Base-by-base conservation (phyloP, 2,113 vertebrate species). In the Neoarius graeffei region DNA sequence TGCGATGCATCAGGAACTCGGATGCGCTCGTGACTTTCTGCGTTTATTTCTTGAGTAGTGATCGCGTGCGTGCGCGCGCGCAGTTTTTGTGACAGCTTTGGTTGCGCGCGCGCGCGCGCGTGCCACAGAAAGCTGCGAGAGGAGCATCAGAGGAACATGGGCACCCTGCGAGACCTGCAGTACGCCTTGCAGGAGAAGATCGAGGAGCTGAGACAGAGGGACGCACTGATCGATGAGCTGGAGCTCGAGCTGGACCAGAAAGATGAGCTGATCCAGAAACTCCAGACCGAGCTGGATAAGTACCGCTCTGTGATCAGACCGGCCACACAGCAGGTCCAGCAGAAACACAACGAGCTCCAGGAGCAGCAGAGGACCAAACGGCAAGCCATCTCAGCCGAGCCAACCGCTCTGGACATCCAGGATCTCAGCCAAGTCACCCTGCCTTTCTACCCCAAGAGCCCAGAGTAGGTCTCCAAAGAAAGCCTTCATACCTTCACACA, bases 181-280 rank as follows among this genome's bases (percentile, higher is more conserved):
- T 99, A 99, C 64, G 98, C 98, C 90, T 94, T 99, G 92, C 98
- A 99, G 94, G 97, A 98, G 95, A 99, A 99, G 94, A 97, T 99
- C 35, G 97, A 99, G 95, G 98, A 99, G 94, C 96, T 99, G 91
- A 95, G 98, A 91, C 98, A 99, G 94, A 95, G 98, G 64, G 98
- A 99, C 93, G 96, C 97, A 8, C 96, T 99, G 91, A 99, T 99
- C 67, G 98, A 99, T 81, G 98, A 99, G 95, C 97, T 99, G 95
- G 98, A 99, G 94, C 95, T 99, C 91, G 98, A 99, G 95, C 94
- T 99, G 90, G 98, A 99, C 88, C 98, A 99, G 95, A 99, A 99
- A 90, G 98, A 99, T 87, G 98, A 99, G 93, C 94, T 99, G 94
- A 99, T 99, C 93, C 98, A 99, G 95, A 96, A 96, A 92, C 96